Base-by-base conservation (phyloP, 2,797 vertebrate genomes). In the Ctenopoma kingsleyae region DNA sequence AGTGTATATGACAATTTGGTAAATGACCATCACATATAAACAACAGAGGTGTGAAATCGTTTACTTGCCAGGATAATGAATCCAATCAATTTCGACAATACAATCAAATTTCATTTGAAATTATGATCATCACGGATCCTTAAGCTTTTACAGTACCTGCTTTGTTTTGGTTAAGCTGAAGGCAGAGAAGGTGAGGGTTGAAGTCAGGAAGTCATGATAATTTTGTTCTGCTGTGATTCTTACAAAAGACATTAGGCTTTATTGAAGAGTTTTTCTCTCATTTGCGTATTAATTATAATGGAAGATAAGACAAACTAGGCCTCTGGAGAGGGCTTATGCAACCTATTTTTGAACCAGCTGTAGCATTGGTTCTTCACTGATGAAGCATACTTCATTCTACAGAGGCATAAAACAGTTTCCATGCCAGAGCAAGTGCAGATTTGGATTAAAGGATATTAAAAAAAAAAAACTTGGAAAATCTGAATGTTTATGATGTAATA, bases 251-350 rank as follows among this genome's bases (percentile, higher is more conserved):
- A 77, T 78, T 68, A 60, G 54, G 55, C 32, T 13, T 79, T 76
- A 84, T 63, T 78, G 73, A 71, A 67, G 58, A 46, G 38, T 30
- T 77, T 80, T 76, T 17, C 67, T 52, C 65, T 88, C 47, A 82
- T 81, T 85, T 88, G 70, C 35, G 8, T 54, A 80, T 80, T 74
- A 77, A 86, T 80, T 63, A 69, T 69, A 59, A 73, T 48, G 32
- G 43, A 70, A 44, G 27, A 84, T 61, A 57, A n/a, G 54, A 30
- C 57, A 77, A 85, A 82, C 72, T 46, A 71, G 67, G 54, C 43
- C 76, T 43, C 67, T 9, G 38, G 72, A 79, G 71, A 78, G 27
- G 23, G 8, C 38, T 82, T 78, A 67, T 7, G 43, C 52, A 84
- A 82, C 57, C 16, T 73, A 61, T 74, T 74, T 83, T 76, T 53